Evolutionary conservation across 2,888 invertebrate species (phyloP), one percentile per base, ranked within the genome.

Genomic region (Andrena minutula): DNA sequence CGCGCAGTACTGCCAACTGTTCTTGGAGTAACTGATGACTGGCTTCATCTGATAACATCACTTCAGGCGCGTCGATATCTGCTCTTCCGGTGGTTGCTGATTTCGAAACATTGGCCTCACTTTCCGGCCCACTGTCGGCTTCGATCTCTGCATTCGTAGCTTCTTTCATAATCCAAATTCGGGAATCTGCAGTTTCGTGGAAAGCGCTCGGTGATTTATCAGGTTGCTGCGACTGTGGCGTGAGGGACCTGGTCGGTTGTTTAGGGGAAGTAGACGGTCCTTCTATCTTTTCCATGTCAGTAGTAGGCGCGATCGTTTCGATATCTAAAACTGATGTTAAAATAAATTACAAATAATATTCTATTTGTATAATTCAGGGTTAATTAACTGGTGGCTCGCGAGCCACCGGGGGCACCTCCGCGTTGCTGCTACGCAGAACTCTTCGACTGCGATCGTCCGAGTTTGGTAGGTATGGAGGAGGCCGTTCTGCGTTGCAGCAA

Each of bases 1-100:
- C 92, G 4, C 92, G 90, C 16, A 94, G 85, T n/a, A 93, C 92
- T 0, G 91, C 91, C n/a, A 94, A 68, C 66, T 93, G 92, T 69
- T 93, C 93, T 5, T 92, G 90, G 4, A 93, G 82, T 58, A 93
- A 82, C 26, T 92, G 91, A 64, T 92, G 88, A 58, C 91, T 91
- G 7, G 91, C 86, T 30, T 92, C 92, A 23, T 93, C 92, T 0
- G 93, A 86, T 2, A 93, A 66, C 56, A 91, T 83, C 3, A 91
- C 87, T 30, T 91, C 91, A 0, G 89, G 32, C 4, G 77, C 69
- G 20, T 70, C 83, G 4, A 58, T 60, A 5, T 83, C 83, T 28
- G 61, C 56, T 47, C 87, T 89, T 16, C 56, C 47, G 1, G 69
- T 71, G 12, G 75, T 75, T 2, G 73, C 30, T 4, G 79, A 77